A percentile compares a stretch with the other conserved stretches of the same genome.
These are phyloP conservation scores for Coendou prehensilis DNA, from an alignment of 2,797 vertebrate species.

Conservation along the genomic window DNA sequence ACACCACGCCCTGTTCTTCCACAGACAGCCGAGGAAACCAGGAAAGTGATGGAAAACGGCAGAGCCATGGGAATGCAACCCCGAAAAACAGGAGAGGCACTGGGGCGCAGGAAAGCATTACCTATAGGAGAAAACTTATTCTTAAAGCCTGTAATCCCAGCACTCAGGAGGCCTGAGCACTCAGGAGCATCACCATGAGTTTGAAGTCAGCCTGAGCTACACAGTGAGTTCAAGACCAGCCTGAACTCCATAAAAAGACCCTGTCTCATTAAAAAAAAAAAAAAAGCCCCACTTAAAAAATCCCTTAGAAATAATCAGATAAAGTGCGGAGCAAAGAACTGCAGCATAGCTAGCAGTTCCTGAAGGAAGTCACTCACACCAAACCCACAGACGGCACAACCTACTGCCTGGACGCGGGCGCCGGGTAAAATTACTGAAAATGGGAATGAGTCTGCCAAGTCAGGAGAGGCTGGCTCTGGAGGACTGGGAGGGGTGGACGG, in stretches of 20 bases:
- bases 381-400: background rate
- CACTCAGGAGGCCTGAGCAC: background rate
- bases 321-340: background rate
- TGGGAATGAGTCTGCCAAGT: rapidly evolving
- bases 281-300: background rate
- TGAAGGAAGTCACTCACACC: background rate
- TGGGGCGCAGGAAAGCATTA: background rate
- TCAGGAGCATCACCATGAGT: background rate
- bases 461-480: background rate
- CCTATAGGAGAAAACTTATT: background rate
- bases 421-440: background rate
- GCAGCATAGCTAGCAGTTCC: background rate
- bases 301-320: background rate
- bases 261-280: too few relatives aligned
- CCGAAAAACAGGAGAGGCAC: background rate
- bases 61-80: background rate
- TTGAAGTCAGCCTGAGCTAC: background rate
- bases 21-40: background rate
- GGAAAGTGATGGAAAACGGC: background rate
- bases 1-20: background rate
- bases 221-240: background rate
- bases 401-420: background rate
- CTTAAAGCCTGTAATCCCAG: background rate
- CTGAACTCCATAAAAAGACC: background rate
- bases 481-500: background rate